A percentile compares a stretch with the other conserved stretches of the same genome.
Conservation (phyloP, 2,113 vertebrate species). For the Otis tarda region DNA sequence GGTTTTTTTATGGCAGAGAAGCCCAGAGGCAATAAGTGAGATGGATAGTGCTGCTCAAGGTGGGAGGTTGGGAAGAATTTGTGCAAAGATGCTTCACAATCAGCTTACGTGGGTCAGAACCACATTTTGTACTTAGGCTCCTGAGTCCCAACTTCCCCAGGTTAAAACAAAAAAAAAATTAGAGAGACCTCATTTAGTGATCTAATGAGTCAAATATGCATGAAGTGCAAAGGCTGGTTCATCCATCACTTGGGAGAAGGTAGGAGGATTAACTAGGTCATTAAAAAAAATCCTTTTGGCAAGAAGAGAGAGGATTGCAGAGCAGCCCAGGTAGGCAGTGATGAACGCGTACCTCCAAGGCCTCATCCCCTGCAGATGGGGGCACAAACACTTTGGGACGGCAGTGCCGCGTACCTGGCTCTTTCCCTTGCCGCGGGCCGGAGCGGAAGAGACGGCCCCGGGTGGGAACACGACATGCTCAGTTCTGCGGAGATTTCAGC, state of each 20-base stretch:
- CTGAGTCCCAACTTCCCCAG: not conserved
- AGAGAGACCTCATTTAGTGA: not conserved
- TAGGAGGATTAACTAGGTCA: not conserved
- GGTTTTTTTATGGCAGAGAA: too few species aligned
- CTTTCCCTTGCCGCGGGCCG: not conserved
- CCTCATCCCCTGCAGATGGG: rapidly evolving
- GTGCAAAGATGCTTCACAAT: not conserved
- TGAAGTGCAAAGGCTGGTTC: not conserved
- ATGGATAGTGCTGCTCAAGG: too few species aligned
- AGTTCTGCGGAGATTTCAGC: not conserved
- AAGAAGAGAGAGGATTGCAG: not conserved
- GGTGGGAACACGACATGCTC: rapidly evolving
- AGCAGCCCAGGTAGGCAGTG: not conserved
- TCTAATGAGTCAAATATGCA: not conserved
- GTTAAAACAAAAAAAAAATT: too few species aligned
- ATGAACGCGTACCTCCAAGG: not conserved
- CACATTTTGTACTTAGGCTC: rapidly evolving
- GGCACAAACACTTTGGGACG: rapidly evolving
- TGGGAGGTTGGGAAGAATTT: rapidly evolving
- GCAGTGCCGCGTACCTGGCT: not conserved
- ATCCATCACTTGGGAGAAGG: not conserved
- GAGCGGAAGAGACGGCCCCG: rapidly evolving
- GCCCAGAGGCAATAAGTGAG: not conserved
- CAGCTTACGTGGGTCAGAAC: not conserved
- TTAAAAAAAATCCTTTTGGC: not conserved